A percentile compares a stretch with the other conserved stretches of the same genome.
Conservation (phyloP, 2,888 invertebrate species). For the Cheilosia vernalis region DNA sequence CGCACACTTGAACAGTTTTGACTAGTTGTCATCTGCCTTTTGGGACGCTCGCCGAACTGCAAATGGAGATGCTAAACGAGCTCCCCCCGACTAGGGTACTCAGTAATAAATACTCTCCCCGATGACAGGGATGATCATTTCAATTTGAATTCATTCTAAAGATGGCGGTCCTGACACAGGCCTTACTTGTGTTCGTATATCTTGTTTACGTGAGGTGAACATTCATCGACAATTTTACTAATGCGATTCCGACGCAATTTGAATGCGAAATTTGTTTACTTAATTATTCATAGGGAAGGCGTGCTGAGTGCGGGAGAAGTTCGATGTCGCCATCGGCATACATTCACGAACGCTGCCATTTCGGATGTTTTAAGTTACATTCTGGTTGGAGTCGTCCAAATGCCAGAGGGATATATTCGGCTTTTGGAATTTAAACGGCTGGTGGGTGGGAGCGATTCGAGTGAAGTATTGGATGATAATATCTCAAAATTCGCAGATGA, state of each 20-base stretch:
- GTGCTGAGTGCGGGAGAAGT: constrained; percentile 1
- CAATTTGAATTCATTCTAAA: constrained; percentile 37
- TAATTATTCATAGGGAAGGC: constrained; percentile 61
- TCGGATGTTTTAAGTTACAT: constrained; percentile 21
- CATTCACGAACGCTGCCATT: constrained; percentile 9
- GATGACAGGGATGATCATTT: constrained; percentile 46
- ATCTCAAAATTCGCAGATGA: constrained; percentile 44
- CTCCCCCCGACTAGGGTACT: constrained; percentile 4
- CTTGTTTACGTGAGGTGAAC: constrained; percentile 50
- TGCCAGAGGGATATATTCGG: background rate
- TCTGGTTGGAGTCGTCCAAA: background rate
- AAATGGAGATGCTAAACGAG: background rate
- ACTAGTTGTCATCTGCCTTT: constrained; percentile 5
- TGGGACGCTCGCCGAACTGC: constrained; percentile 9
- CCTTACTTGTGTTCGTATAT: background rate
- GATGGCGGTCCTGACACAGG: background rate
- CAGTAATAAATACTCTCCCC: constrained; percentile 1
- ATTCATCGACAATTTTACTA: constrained; percentile 66
- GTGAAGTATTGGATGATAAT: constrained; percentile 19
- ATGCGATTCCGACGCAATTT: constrained; percentile 65
- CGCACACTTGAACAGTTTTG: constrained; percentile 19
- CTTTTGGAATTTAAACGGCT: constrained; percentile 8
- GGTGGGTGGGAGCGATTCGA: background rate
- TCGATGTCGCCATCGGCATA: background rate
- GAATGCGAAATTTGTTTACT: constrained; percentile 69